These are phyloP conservation scores for Drosophila sproati DNA, from an alignment of 1,140 invertebrate genomes.

Conservation along the genomic window DNA sequence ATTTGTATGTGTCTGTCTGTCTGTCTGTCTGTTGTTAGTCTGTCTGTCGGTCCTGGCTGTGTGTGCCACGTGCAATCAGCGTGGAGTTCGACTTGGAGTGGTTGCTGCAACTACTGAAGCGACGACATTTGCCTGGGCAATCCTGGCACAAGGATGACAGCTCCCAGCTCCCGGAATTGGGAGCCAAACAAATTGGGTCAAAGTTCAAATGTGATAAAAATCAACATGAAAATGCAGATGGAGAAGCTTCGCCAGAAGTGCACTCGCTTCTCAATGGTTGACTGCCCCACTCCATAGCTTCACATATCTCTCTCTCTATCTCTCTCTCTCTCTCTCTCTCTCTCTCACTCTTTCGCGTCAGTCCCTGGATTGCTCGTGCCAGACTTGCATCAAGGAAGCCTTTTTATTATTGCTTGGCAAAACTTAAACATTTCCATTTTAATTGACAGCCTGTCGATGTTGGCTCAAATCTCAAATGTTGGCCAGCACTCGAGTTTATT, in stretches of 20 bases:
- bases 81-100: constrained; percentile 67
- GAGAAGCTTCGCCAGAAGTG: constrained; percentile 30
- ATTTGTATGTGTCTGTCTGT: constrained; percentile 16
- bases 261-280: constrained; percentile 39
- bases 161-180: constrained; percentile 45
- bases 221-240: constrained; percentile 59
- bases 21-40: constrained; percentile 1
- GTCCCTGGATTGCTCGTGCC: background rate
- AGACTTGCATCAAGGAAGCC: constrained; percentile 18
- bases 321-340: background rate
- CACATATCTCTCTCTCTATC: background rate
- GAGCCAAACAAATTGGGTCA: constrained; percentile 74
- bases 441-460: constrained; percentile 79
- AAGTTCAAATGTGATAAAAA: constrained; percentile 81
- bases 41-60: background rate
- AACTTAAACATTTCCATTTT: constrained; percentile 83
- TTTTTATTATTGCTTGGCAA: constrained; percentile 60
- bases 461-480: constrained; percentile 53
- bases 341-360: background rate
- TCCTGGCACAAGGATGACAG: constrained; percentile 55
- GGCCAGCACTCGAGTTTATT: constrained; percentile 55
- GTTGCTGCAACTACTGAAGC: constrained; percentile 38
- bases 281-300: constrained; percentile 44
- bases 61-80: constrained; percentile 74
- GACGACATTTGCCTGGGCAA: constrained; percentile 49